Conservation (phyloP, 2,888 invertebrate species). For the Polyommatus iphigenia region DNA sequence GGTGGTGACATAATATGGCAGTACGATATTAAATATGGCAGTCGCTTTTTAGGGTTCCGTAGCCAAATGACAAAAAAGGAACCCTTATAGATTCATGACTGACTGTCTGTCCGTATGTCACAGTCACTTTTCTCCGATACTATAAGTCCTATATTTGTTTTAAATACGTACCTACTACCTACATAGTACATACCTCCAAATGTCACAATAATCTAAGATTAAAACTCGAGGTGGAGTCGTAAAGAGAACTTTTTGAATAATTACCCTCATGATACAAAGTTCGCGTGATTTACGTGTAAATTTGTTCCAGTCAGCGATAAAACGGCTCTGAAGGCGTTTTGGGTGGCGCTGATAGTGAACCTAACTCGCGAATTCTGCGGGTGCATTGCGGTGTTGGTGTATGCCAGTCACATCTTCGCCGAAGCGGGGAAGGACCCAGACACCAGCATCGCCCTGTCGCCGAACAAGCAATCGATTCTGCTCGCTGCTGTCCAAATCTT, state of each 20-base stretch:
- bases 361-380: conserved; percentile 71
- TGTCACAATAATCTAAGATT: neutral
- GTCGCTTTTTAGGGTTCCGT: too few species aligned
- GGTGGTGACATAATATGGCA: too few species aligned
- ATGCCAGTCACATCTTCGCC: conserved; percentile 71
- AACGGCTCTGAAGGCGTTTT: conserved; percentile 68
- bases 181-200: too few species aligned
- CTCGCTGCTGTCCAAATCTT: conserved; percentile 69
- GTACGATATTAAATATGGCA: too few species aligned
- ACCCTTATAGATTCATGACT: too few species aligned
- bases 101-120: too few species aligned
- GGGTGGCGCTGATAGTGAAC: conserved; percentile 71
- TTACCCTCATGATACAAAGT: neutral
- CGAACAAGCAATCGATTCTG: conserved; percentile 70
- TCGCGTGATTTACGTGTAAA: neutral
- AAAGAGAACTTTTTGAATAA: neutral
- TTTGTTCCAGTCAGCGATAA: conserved; percentile 59
- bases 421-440: conserved; percentile 57
- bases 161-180: too few species aligned
- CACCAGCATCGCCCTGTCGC: conserved; percentile 59
- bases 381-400: conserved; percentile 70
- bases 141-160: too few species aligned
- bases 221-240: neutral
- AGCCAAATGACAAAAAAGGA: too few species aligned
- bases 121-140: too few species aligned